Base-by-base conservation (phyloP, 2,113 vertebrate genomes). In the Nothocercus nigrocapillus region DNA sequence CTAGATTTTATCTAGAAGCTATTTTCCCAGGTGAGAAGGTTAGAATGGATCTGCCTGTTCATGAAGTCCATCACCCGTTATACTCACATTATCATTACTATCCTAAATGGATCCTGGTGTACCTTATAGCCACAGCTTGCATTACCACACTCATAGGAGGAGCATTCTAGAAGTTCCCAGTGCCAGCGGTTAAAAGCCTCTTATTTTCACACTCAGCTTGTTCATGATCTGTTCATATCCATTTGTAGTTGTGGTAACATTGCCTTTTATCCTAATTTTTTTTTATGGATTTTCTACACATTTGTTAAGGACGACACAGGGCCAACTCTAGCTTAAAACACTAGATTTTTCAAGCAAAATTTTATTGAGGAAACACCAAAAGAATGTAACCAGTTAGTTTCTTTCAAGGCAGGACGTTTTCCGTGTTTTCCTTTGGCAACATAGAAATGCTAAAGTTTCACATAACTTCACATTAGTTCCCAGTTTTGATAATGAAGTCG, bases 251-350 rank as follows among this genome's bases (percentile, higher is more conserved):
- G 20, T 69, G 59, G 47, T 58, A 47, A 30, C 8, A 5, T 28
- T 61, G 75, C 25, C 67, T 93, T 85, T 70, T 28, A 90, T 86
- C 24, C 17, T 91, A 80, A n/a, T n/a, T 42, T 68, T 32, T 82
- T 70, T 90, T 70, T 81, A 84, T 66, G 63, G 40, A 69, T 79
- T 95, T 76, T 87, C 76, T 74, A 85, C 74, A 81, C 1, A 44
- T 89, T 58, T 69, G 1, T 70, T 49, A 49, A 49, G 49, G 49
- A 49, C 49, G 21, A 22, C 49, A 36, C 77, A 86, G 32, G 24
- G 91, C 70, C 36, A 75, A 87, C 14, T 66, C 47, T 64, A 80
- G 44, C 20, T 18, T 45, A 82, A 58, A 76, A 51, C 44, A 54
- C 44, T 53, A 47, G 11, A 5, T 45, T 45, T 82, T 81, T 84